Percentiles rank a stretch among this genome's conserved stretches.
These are phyloP conservation scores for Hydrotaea cyrtoneurina DNA, from an alignment of 2,888 invertebrate genomes.

Conservation along the genomic window DNA sequence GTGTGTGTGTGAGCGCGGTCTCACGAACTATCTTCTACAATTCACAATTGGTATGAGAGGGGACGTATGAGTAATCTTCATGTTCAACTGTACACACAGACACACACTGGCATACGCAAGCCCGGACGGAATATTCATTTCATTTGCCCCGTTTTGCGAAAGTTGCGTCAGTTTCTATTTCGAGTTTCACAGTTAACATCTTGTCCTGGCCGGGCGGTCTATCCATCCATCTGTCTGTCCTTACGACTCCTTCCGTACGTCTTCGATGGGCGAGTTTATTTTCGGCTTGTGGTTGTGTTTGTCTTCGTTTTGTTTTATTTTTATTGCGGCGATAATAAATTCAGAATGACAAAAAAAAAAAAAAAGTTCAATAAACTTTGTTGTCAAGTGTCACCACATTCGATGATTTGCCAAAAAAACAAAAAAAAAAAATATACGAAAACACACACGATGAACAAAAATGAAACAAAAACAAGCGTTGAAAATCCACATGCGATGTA, in stretches of 20 bases:
- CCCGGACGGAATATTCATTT: background rate
- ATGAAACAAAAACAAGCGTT: background rate
- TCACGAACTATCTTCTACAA: background rate
- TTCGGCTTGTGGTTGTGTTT: slow-evolving; percentile 9
- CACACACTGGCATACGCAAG: slow-evolving; percentile 13
- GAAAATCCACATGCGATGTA: no score
- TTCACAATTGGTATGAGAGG: slow-evolving; percentile 44
- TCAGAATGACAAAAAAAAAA: background rate
- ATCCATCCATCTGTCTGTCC: background rate
- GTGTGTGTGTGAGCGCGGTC: background rate
- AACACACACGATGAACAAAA: background rate
- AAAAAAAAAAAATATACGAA: background rate
- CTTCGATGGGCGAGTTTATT: background rate
- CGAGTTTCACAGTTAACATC: slow-evolving; percentile 54
- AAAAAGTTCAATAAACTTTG: slow-evolving; percentile 65
- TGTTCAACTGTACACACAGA: background rate
- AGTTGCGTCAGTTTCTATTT: slow-evolving; percentile 62
- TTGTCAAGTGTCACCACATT: slow-evolving; percentile 51
- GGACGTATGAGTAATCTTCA: slow-evolving; percentile 64
- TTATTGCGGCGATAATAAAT: slow-evolving; percentile 19
- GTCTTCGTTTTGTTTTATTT: slow-evolving; percentile 24
- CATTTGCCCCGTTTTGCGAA: slow-evolving; percentile 46
- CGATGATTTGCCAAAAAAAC: slow-evolving; percentile 51
- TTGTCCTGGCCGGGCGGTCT: slow-evolving; percentile 12
- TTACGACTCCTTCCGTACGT: background rate